Evolutionary conservation across 2,797 vertebrate species (phyloP), one percentile per base, ranked within the genome.

Genomic region (Melanotaenia boesemani): DNA sequence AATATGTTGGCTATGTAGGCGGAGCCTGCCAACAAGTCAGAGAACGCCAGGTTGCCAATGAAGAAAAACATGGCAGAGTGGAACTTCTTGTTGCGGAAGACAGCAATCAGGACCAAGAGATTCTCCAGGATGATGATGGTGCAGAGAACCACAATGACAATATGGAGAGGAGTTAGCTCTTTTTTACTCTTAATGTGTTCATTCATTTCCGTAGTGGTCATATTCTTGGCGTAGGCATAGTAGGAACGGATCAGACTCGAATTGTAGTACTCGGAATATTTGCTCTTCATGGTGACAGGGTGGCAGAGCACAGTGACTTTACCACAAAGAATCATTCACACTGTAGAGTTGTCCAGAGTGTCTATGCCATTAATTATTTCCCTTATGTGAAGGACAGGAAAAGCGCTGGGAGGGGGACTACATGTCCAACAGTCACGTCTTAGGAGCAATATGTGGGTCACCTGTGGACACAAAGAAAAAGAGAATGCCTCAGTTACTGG

Each of bases 11-110:
- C 97, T 30, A 99, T 96, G 84, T 98, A 99, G 55, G 97, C 96
- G 0, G 95, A 86, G 0, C 98, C 98, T 0, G 98, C 96, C 89
- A 99, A 70, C 7, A 99, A 93, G 76, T 99, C 98, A 0, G 97
- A 99, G 69, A 97, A 96, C 0, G 98, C 98, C 89, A 99, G 56
- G 73, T 99, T 99, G 18, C 97, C 97, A 7, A 99, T 97, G 88
- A 99, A 99, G 84, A 98, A 95, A 89, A 97, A 99, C 98, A 99
- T 99, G 86, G 98, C 97, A 0, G 97, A 94, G 89, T 99, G 98
- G 56, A 99, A 97, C 83, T 98, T 97, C 79, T 97, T 97, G 92
- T 99, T 98, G 56, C 97, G 95, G 67, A 90, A 96, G 1, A 99
- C 96, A 0, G 98, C 96, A 0, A 95, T 73, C 1, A 99, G 95